Base-by-base conservation (phyloP, 2,113 vertebrate species). In the Empidonax alnorum region DNA sequence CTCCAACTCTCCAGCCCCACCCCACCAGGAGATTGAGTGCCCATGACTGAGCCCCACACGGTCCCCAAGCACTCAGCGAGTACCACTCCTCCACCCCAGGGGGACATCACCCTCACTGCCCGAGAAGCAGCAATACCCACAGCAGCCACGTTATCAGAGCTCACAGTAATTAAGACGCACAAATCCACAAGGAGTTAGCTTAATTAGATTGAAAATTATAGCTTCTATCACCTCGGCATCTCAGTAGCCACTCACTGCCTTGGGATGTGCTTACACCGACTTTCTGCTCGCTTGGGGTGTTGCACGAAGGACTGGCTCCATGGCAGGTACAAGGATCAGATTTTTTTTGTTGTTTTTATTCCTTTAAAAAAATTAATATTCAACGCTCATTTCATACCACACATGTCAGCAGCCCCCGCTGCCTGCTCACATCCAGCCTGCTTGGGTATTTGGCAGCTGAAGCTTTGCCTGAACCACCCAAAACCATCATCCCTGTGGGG, bases 181-280 rank as follows among this genome's bases (percentile, higher is more conserved):
- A 61, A 89, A 89, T 74, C 67, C 91, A 84, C 2, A 1, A 53
- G 55, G 84, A 95, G 79, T 69, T 73, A 62, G 46, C 72, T 90
- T 95, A 96, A 95, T 96, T 84, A 92, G 63, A 68, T 2, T 28
- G 83, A 31, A 96, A 91, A 80, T 80, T 77, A 75, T 9, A 62
- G 17, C 39, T 58, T 35, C 42, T 83, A 39, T 76, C 93, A 35
- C 35, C 35, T 35, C 35, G 35, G 35, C 35, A 58, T 12, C 71
- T 65, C 53, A 3, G 18, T 66, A 78, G 59, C 35, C 59, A 30
- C 31, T 16, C 9, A 1, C 66, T 73, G 61, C 83, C 67, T 35
- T 50, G 55, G 72, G 74, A 87, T 33, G 6, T 0, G 24, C 82
- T 84, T 41, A 44, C n/a, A 7, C 24, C 2, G 1, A 67, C 49